Evolutionary conservation across 1,140 invertebrate genomes (phyloP), one percentile per base, ranked within the genome.

Genomic region (Drosophila kepulauana): DNA sequence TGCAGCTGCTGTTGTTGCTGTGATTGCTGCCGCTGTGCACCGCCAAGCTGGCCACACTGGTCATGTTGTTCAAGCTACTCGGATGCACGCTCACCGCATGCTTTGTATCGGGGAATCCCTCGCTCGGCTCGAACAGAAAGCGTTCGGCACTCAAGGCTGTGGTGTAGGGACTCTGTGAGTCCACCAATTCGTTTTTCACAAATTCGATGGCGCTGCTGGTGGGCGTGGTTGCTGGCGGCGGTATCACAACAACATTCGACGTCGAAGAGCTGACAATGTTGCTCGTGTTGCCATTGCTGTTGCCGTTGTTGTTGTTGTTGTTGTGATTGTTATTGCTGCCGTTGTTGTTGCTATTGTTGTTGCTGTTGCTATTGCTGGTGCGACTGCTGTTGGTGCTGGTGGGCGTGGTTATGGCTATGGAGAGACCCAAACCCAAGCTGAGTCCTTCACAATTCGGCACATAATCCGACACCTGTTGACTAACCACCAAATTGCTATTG

Each of bases 111-210:
- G 91, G 85, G 20, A 81, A 91, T 2, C 91, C 81, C 5, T 85
- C 84, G 58, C 77, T 91, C 0, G 74, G 73, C 71, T 92, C 92
- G 38, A 92, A 92, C 11, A 92, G 64, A 33, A 92, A 92, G 2
- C 91, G 75, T 41, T 92, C 89, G 5, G 92, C 92, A 56, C 91
- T 92, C 28, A 92, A 41, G 6, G 82, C 86, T 7, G 86, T 91
- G 15, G 92, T 92, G 11, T 92, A 92, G 25, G 92, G 92, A 52
- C 91, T 91, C 62, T 92, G 91, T 1, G 91, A 84, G 38, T 92
- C 92, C 28, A 89, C 87, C 41, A 92, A 70, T 54, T 92, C 92
- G 16, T 92, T 91, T 58, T 92, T 92, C 0, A 92, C 91, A 30
- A 92, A 92, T 49, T 92, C 91, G n/a, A 79, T 92, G 74, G 80